phyloP scores from a whole-genome alignment of 2,797 vertebrate species.

The Pseudochirops corinnae region DNA sequence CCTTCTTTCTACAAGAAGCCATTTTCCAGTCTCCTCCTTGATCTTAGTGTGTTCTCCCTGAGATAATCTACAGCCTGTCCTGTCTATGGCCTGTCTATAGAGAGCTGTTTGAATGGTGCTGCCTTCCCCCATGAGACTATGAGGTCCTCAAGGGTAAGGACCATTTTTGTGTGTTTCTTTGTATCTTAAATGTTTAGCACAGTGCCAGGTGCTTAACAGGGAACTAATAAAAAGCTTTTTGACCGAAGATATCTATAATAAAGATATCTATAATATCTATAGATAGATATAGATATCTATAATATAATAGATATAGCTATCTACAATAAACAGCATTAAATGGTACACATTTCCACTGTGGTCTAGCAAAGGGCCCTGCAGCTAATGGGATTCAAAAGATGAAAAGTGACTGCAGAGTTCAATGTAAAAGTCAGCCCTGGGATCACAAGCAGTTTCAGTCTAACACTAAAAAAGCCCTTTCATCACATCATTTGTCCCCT shows the following conservation, averaged over 20 bases:
- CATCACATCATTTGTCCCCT: neutral
- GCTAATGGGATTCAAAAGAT: neutral
- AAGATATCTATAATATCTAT: too few relatives aligned
- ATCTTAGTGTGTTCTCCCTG: neutral
- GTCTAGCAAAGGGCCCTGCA: neutral
- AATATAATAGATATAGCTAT: too few relatives aligned
- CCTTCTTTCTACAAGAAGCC: neutral
- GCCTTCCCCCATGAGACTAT: neutral
- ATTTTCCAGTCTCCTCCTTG: neutral
- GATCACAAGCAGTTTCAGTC: neutral
- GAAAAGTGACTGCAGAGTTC: neutral
- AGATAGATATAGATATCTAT: too few relatives aligned
- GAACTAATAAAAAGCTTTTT: neutral
- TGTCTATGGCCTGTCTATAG: neutral
- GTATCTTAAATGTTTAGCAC: neutral
- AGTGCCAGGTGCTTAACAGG: neutral
- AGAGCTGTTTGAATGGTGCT: neutral
- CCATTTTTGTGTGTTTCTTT: neutral
- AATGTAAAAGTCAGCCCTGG: neutral
- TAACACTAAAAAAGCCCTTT: neutral
- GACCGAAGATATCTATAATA: neutral
- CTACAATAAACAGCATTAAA: neutral
- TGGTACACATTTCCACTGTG: neutral
- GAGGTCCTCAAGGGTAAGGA: neutral
- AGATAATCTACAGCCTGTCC: neutral